A percentile compares a stretch with the other conserved stretches of the same genome.
These are phyloP conservation scores for Naso thynnoides DNA, from an alignment of 2,797 vertebrate species.

Conservation along the genomic window DNA sequence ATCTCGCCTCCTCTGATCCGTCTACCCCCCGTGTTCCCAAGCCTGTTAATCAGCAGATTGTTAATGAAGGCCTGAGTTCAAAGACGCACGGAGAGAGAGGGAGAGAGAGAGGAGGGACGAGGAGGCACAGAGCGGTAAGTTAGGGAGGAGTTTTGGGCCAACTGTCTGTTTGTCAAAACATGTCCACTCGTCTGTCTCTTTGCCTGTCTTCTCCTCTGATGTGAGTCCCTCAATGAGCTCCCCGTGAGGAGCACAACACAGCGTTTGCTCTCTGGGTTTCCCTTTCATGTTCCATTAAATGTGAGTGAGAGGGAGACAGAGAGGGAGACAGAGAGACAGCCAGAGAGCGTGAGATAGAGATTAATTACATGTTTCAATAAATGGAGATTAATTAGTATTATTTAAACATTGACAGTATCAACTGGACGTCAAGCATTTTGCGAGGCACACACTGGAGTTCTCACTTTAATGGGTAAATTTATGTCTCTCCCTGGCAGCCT, in stretches of 20 bases:
- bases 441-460: conserved; percentile 54
- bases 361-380: conserved; percentile 83
- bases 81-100: conserved; percentile 61
- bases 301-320: conserved; percentile 66
- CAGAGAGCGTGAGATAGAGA: conserved; percentile 70
- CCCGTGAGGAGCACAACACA: conserved; percentile 75
- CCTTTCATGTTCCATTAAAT: conserved; percentile 84
- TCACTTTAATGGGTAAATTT: conserved; percentile 72
- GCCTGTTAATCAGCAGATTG: conserved; percentile 85
- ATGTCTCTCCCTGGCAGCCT: conserved; percentile 67
- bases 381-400: conserved; percentile 83
- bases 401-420: conserved; percentile 83
- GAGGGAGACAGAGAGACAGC: conserved; percentile 72
- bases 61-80: conserved; percentile 85
- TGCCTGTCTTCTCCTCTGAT: conserved; percentile 78
- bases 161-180: conserved; percentile 83
- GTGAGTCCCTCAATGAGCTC: conserved; percentile 77
- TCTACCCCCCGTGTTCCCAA: conserved; percentile 73
- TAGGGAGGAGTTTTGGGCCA: conserved; percentile 77
- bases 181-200: conserved; percentile 80
- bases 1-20: conserved; percentile 67
- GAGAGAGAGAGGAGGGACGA: conserved; percentile 43
- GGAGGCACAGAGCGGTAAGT: conserved; percentile 64
- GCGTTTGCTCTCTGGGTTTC: conserved; percentile 77
- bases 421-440: conserved; percentile 74